Conservation (phyloP, 2,113 vertebrate genomes). For the Myiozetetes cayanensis region DNA sequence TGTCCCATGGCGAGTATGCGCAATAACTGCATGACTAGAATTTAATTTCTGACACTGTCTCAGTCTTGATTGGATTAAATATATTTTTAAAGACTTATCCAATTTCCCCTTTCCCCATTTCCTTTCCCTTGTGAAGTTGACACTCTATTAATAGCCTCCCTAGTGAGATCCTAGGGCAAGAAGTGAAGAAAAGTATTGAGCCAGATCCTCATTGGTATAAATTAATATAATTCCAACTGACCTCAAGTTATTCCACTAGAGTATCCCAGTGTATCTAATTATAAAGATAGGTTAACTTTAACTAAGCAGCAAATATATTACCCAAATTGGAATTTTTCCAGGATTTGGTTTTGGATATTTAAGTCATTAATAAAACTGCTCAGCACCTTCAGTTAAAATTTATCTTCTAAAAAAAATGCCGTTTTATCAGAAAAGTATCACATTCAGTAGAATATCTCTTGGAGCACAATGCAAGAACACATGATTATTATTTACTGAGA, state of each 20-base stretch:
- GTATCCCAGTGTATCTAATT: conserved; percentile 10
- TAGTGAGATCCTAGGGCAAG: conserved; percentile 22
- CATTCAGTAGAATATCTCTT: not conserved
- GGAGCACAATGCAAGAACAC: not conserved
- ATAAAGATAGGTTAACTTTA: conserved; percentile 40
- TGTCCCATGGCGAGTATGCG: rapidly evolving
- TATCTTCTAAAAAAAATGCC: not conserved
- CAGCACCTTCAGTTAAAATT: not conserved
- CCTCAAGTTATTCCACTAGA: conserved; percentile 2
- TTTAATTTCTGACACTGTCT: not conserved
- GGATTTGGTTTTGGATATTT: not conserved
- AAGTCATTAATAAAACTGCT: not conserved
- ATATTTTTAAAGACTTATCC: conserved; percentile 37
- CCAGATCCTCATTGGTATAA: conserved; percentile 15
- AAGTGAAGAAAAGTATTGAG: conserved; percentile 38
- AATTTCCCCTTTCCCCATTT: conserved; percentile 1
- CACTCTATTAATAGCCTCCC: conserved; percentile 48
- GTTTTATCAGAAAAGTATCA: not conserved
- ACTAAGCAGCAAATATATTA: conserved; percentile 15
- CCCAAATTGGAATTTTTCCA: not conserved
- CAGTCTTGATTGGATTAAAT: conserved; percentile 30
- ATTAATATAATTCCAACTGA: conserved; percentile 26
- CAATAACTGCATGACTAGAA: not conserved
- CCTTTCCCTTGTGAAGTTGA: not conserved
- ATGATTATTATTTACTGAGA: not conserved